Evolutionary conservation across 1,140 invertebrate species (phyloP).

Genomic region (Zaprionus africanus): DNA sequence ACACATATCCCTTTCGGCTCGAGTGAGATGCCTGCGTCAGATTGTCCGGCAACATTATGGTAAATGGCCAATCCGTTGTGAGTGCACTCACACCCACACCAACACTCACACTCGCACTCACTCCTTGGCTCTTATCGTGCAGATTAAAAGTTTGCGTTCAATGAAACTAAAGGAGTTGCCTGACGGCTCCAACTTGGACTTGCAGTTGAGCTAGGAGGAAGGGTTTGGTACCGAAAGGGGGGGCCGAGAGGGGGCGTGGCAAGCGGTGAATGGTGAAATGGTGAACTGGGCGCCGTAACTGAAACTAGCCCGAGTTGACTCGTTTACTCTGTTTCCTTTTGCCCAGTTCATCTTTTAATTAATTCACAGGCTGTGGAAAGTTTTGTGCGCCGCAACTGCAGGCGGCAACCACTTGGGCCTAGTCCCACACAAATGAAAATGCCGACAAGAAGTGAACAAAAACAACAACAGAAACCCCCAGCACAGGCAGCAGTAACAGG

Average conservation of each 20-base stretch:
- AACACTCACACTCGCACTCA: not conserved
- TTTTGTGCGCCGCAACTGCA: conserved; percentile 64
- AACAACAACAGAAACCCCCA: conserved; percentile 15
- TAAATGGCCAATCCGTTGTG: not conserved
- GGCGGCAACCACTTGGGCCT: conserved; percentile 66
- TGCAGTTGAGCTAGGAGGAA: conserved; percentile 80
- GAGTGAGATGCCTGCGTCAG: conserved; percentile 1
- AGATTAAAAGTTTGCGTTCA: conserved; percentile 54
- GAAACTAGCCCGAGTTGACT: conserved; percentile 25
- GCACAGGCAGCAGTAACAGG: not conserved
- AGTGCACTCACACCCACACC: not conserved
- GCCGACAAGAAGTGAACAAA: conserved; percentile 13
- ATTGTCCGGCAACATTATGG: conserved; percentile 2
- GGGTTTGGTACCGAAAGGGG: not conserved
- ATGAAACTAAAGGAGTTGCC: conserved; percentile 42
- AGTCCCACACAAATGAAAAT: conserved; percentile 59
- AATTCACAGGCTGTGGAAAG: conserved; percentile 78
- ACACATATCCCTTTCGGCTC: conserved; percentile 10
- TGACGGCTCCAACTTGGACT: conserved; percentile 14
- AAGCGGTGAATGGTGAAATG: not conserved
- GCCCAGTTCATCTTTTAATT: conserved; percentile 81
- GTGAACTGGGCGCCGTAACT: conserved; percentile 5
- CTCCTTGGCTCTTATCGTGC: conserved; percentile 29
- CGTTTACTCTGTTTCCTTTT: conserved; percentile 61
- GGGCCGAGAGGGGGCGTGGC: not conserved